phyloP scores from a whole-genome alignment of 2,113 vertebrate genomes.

The Baryphthengus martii region DNA sequence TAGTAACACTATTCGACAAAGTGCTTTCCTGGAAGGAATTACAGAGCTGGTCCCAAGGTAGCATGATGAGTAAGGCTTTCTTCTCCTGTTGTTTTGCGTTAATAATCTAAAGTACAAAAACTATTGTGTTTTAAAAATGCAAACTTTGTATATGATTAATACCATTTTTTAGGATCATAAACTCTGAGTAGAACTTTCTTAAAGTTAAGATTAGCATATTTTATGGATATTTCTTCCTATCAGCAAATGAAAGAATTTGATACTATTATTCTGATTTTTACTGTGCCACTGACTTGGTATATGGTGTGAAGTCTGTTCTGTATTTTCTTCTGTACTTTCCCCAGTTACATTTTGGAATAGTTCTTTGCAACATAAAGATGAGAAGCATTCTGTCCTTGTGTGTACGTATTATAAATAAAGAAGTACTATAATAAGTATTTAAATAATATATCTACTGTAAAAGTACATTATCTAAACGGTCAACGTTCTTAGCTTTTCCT shows the following conservation, averaged over 20 bases:
- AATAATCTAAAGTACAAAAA: not conserved
- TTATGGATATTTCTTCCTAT: not conserved
- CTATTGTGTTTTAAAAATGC: not conserved
- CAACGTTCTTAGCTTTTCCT: not conserved
- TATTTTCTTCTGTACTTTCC: not conserved
- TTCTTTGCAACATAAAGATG: not conserved
- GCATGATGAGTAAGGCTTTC: not conserved
- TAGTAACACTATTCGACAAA: not conserved
- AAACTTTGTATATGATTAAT: not conserved
- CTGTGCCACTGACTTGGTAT: not conserved
- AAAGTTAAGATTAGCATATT: not conserved
- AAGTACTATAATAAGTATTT: not conserved
- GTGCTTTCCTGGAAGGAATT: not conserved
- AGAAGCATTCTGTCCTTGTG: not conserved
- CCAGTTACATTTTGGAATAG: not conserved
- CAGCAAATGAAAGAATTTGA: not conserved
- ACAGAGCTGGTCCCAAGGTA: not conserved
- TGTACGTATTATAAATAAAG: not conserved
- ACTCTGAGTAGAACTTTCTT: not conserved
- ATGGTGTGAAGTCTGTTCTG: not conserved
- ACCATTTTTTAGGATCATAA: not conserved
- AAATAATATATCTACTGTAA: not conserved
- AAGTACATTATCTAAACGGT: not conserved
- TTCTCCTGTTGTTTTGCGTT: not conserved
- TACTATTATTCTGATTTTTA: not conserved